A percentile compares a stretch with the other conserved stretches of the same genome.
These are phyloP conservation scores for Trachelus tabidus DNA, from an alignment of 2,888 invertebrate genomes.

Conservation along the genomic window DNA sequence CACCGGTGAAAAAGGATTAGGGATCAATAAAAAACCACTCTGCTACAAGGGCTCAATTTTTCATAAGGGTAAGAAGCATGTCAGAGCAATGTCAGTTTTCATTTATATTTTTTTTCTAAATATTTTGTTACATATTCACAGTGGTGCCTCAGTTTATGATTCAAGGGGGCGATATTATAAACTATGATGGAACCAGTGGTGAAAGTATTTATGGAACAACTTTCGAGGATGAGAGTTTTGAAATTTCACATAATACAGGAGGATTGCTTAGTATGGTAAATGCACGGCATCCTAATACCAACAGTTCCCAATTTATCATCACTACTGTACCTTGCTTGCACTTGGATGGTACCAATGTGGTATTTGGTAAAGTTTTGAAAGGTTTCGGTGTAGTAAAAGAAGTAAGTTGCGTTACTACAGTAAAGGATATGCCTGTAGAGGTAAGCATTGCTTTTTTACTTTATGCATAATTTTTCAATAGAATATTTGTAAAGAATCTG, in stretches of 20 bases:
- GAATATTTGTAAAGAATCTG: background rate
- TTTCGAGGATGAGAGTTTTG: constrained; percentile 93
- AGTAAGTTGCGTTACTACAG: constrained; percentile 73
- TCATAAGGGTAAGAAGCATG: constrained; percentile 75
- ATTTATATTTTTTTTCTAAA: constrained; percentile 5
- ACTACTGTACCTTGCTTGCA: constrained; percentile 81
- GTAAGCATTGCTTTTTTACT: constrained; percentile 64
- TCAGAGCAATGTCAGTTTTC: background rate
- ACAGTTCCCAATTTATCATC: constrained; percentile 96
- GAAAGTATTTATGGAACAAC: constrained; percentile 93
- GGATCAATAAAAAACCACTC: constrained; percentile 76
- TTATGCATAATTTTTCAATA: background rate
- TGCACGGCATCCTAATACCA: constrained; percentile 81
- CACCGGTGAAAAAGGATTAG: constrained; percentile 88
- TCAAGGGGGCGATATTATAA: constrained; percentile 83
- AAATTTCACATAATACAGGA: constrained; percentile 71
- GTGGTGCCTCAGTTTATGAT: constrained; percentile 91
- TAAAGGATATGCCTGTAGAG: constrained; percentile 72
- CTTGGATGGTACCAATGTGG: constrained; percentile 84
- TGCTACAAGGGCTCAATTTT: constrained; percentile 87
- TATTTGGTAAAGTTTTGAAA: constrained; percentile 82
- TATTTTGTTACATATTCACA: constrained; percentile 59
- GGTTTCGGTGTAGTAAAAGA: constrained; percentile 80
- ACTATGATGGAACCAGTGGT: constrained; percentile 87
- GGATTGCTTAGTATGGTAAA: constrained; percentile 86